Evolutionary conservation across 1,140 invertebrate genomes (phyloP).

Genomic region (Neomicropteryx cornuta): DNA sequence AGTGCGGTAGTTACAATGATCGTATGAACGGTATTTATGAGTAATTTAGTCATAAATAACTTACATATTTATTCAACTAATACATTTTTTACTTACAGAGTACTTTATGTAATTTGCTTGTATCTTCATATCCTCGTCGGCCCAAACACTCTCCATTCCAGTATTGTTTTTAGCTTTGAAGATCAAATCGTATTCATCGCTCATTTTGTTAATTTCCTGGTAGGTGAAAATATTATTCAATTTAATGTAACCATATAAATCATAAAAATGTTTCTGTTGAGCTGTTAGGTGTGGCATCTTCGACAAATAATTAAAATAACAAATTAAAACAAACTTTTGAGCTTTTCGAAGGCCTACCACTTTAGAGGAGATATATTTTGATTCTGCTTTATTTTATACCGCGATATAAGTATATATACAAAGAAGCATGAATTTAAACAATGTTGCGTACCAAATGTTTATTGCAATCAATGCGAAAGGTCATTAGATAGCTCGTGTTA

Average conservation of each 20-base stretch:
- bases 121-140: slow-evolving; percentile 34
- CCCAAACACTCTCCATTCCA: slow-evolving; percentile 39
- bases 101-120: slow-evolving; percentile 23
- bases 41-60: neutral
- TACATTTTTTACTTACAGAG: slow-evolving; percentile 21
- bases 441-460: too few species aligned
- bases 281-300: slow-evolving; percentile 22
- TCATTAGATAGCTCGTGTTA: too few species aligned
- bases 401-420: too few species aligned
- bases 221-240: slow-evolving; percentile 29
- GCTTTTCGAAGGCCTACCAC: too few species aligned
- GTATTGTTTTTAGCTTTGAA: slow-evolving; percentile 28
- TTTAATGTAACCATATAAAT: slow-evolving; percentile 41
- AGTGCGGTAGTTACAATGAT: too few species aligned
- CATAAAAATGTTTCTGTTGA: slow-evolving; percentile 36
- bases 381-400: too few species aligned
- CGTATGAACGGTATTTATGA: neutral
- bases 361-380: too few species aligned
- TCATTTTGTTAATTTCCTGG: slow-evolving; percentile 36
- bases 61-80: neutral
- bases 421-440: too few species aligned
- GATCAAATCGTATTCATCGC: slow-evolving; percentile 32
- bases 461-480: too few species aligned
- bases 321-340: too few species aligned
- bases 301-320: too few species aligned